Conservation (phyloP, 2,888 invertebrate species). For the Hartigia nigra region DNA sequence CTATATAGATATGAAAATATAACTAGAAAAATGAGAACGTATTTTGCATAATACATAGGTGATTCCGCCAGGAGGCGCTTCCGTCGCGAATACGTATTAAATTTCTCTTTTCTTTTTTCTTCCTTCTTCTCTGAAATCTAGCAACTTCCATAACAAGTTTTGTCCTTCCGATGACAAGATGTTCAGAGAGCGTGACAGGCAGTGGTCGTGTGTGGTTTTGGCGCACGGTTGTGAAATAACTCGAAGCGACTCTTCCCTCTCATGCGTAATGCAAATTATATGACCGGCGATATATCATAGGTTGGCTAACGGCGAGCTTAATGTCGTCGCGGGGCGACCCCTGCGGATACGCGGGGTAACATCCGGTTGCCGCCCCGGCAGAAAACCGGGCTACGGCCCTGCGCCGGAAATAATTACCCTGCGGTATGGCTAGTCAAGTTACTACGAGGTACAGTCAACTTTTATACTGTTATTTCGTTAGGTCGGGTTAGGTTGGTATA, state of each 20-base stretch:
- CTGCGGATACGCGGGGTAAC: slow-evolving; percentile 29
- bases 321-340: slow-evolving; percentile 27
- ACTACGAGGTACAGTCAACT: background rate
- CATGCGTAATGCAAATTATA: slow-evolving; percentile 28
- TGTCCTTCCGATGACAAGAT: background rate
- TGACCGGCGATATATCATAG: slow-evolving; percentile 22
- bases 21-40: background rate
- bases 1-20: background rate
- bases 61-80: background rate
- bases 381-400: slow-evolving; percentile 17
- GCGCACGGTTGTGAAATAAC: background rate
- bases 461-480: background rate
- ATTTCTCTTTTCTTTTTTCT: background rate
- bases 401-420: slow-evolving; percentile 21
- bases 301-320: slow-evolving; percentile 21
- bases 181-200: background rate
- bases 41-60: background rate
- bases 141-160: background rate
- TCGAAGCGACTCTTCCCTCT: slow-evolving; percentile 7
- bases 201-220: background rate
- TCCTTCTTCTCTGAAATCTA: background rate
- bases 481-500: background rate
- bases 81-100: background rate
- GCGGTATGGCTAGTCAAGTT: slow-evolving; percentile 6
- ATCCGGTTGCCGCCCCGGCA: slow-evolving; percentile 41